Evolutionary conservation across 2,113 vertebrate genomes (phyloP), one percentile per base, ranked within the genome.

Genomic region (Scomber colias): DNA sequence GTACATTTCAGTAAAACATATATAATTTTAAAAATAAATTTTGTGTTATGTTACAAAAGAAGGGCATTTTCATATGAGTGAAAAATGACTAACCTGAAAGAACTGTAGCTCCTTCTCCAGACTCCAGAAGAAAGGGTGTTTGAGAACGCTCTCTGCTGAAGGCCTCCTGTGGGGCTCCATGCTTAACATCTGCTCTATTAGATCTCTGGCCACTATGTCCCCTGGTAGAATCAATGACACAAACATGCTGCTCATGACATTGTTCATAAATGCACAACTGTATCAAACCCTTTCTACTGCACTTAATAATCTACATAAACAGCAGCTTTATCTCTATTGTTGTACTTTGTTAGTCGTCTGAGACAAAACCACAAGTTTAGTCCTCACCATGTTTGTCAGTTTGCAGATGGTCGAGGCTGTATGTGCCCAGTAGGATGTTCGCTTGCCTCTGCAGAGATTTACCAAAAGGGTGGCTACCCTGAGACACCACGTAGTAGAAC

Each of bases 91-190:
- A 15, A 99, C 98, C 97, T 99, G 98, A 75, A 99, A 99, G 89
- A 99, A 99, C 80, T 98, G 98, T 48, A 99, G 96, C 94, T 99
- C 97, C 82, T 97, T 99, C 70, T 99, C 97, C 65, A 98, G 93
- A 79, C 95, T 95, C 98, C 98, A 99, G 88, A 99, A 99, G 93
- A 99, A 99, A 0, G 98, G 97, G 53, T 99, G 97, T 49, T 97
- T 98, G 8, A 99, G 96, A 77, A 99, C 95, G 2, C 95, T 94
- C 79, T 96, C 96, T 0, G 98, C 97, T 0, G 96, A 96, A 0
- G 98, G 98, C 14, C 98, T 96, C 65, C 78, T 93, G 75, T 96
- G 96, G 5, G 98, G 97, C 54, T 99, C 97, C 95, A 94, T 95
- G 5, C 93, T 96, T 55, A 99, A 93, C 98, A 99, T 99, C 72